phyloP scores from a whole-genome alignment of 53 echinoderm and acorn worm genomes.

The Paracentrotus lividus region DNA sequence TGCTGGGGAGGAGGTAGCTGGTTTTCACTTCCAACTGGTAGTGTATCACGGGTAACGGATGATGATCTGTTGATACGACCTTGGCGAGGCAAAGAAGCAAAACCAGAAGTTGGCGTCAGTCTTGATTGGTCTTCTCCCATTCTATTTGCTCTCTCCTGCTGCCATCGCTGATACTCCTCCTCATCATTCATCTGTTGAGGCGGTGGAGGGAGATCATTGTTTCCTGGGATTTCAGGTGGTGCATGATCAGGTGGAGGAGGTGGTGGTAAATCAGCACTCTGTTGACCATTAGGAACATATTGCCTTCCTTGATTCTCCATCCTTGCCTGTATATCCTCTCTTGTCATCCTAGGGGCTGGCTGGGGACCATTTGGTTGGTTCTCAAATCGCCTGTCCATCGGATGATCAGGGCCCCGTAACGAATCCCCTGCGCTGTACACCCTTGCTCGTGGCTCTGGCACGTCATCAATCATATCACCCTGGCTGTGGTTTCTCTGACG shows the following conservation, averaged over 20 bases:
- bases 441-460: constrained; percentile 52
- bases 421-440: constrained; percentile 63
- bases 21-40: constrained; percentile 70
- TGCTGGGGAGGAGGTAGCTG: constrained; percentile 82
- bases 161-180: constrained; percentile 73
- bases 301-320: constrained; percentile 44
- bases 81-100: constrained; percentile 90
- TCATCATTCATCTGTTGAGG: constrained; percentile 73
- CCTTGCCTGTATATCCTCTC: neutral
- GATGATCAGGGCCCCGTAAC: constrained; percentile 15
- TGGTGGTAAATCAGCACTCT: constrained; percentile 80
- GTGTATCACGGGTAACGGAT: constrained; percentile 69
- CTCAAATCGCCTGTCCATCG: neutral
- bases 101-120: constrained; percentile 70
- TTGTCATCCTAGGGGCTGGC: constrained; percentile 54
- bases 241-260: constrained; percentile 60
- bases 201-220: constrained; percentile 79
- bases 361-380: constrained; percentile 51
- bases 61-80: constrained; percentile 88
- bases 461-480: constrained; percentile 55
- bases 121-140: constrained; percentile 36
- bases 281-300: constrained; percentile 57
- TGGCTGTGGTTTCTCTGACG: constrained; percentile 60
- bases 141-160: constrained; percentile 61
- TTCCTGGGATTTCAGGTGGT: neutral